Base-by-base conservation (phyloP, 2,797 vertebrate species). In the Anguilla marmorata region DNA sequence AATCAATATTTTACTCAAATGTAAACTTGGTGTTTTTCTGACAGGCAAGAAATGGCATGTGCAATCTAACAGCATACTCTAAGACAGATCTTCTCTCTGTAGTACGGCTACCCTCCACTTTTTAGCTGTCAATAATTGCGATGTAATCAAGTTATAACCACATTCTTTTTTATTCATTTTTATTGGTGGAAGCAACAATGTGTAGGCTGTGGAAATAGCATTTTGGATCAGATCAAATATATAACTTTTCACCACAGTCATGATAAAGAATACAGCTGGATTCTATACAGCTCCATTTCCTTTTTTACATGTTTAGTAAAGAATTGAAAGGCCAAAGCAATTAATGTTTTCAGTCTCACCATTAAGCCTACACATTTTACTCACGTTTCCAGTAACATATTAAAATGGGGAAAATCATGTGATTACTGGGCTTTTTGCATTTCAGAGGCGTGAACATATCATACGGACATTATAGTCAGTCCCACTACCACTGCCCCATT, bases 1-100 rank as follows among this genome's bases (percentile, higher is more conserved):
- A 87, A 54, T 82, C 27, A 82, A 87, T 82, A 82, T 41, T 82
- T 41, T 45, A 54, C 76, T 79, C 58, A 74, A 82, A 74, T 27
- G 41, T 63, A 45, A 54, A 48, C 54, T 60, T 48, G 76, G 33
- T 54, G 30, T 80, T 58, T 21, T 7, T 72, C 56, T 50, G 79
- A 54, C 86, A 79, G 33, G n/a, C 37, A 79, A 21, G 12, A 45
- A 37, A 19, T 16, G 0, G 2, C 74, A 21, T 16, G 37, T 41
- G 74, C 45, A 41, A 79, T 45, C 33, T 41, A 12, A 41, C 74
- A 79, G 74, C 33, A 21, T 41, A 16, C 74, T 45, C 33, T 37
- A 19, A 79, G 74, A 16, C 19, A 45, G 33, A 79, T 79, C 14
- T 1, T 41, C 37, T 79, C 19, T 79, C 14, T 79, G 33, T 21